These are phyloP conservation scores for Euplagia quadripunctaria DNA, from an alignment of 2,888 invertebrate genomes.

Conservation along the genomic window DNA sequence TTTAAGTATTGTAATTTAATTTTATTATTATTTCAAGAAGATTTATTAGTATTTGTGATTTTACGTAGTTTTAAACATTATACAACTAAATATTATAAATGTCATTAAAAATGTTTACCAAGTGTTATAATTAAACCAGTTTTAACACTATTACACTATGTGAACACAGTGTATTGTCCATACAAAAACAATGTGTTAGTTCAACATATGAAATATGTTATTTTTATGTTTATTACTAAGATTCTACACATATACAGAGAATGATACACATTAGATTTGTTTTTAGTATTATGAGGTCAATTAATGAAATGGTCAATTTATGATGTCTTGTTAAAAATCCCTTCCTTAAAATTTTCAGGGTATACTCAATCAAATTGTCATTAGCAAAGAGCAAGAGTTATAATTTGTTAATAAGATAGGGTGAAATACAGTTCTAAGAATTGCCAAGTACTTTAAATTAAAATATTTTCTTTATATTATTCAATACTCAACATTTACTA, in stretches of 20 bases:
- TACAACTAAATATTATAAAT: background rate
- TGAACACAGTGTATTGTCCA: too few relatives aligned
- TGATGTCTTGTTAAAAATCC: too few relatives aligned
- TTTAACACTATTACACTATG: too few relatives aligned
- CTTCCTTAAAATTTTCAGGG: too few relatives aligned
- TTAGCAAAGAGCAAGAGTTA: background rate
- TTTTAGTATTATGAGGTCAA: too few relatives aligned
- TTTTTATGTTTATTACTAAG: too few relatives aligned
- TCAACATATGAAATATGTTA: too few relatives aligned
- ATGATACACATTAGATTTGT: background rate
- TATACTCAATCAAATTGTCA: too few relatives aligned
- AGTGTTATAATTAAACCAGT: background rate
- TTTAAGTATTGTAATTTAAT: background rate
- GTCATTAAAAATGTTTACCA: background rate
- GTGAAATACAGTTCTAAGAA: background rate
- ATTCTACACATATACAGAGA: too few relatives aligned
- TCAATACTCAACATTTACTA: background rate
- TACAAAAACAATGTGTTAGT: too few relatives aligned
- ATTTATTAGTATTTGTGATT: too few relatives aligned
- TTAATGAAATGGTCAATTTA: background rate
- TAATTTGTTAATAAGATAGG: background rate
- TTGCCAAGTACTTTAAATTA: background rate
- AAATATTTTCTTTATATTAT: background rate
- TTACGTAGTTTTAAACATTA: too few relatives aligned
- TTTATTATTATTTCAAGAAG: background rate